Evolutionary conservation across 1,140 invertebrate species (phyloP), one percentile per base, ranked within the genome.

Genomic region (Drosophila quadrilineata): DNA sequence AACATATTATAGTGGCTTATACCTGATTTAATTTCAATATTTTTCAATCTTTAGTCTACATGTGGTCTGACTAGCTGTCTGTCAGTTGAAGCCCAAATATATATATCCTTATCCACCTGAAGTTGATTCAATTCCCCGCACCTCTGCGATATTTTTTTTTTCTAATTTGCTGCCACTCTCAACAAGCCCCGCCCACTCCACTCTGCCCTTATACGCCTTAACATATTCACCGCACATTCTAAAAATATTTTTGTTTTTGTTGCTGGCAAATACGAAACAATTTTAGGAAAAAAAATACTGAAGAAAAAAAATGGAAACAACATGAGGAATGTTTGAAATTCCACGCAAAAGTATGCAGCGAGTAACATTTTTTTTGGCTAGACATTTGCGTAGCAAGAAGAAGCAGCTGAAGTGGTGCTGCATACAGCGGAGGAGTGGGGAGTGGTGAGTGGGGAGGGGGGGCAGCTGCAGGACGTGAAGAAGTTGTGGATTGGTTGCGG

Each of bases 321-420:
- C 65, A 69, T 64, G 69, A 69, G 68, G 48, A 70, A 72, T 72
- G 59, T 59, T 72, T 72, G 66, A 70, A 72, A 72, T 72, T 72
- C 70, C 66, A 72, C 70, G 66, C 66, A 72, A 70, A 72, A 72
- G 70, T 54, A 72, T 70, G 70, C 70, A 65, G 59, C 60, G 60
- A 60, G 56, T 9, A 66, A 59, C 56, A 60, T 72, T 70, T 64
- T n/a, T 63, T 71, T 62, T 60, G 69, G 64, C 68, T 67, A 71
- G 71, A 74, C 71, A 62, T 71, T 67, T 71, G 68, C 66, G 59
- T 72, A 72, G 66, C 36, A 49, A 21, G 17, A 46, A 12, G 19
- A 63, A 48, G 59, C 22, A 28, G 41, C 21, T 43, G 38, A 41
- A 31, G 58, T 53, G 16, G 5, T n/a, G 33, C 26, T 26, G 21